These are phyloP conservation scores for Sebastes nivosus DNA, from an alignment of 2,797 vertebrate species.

Conservation along the genomic window DNA sequence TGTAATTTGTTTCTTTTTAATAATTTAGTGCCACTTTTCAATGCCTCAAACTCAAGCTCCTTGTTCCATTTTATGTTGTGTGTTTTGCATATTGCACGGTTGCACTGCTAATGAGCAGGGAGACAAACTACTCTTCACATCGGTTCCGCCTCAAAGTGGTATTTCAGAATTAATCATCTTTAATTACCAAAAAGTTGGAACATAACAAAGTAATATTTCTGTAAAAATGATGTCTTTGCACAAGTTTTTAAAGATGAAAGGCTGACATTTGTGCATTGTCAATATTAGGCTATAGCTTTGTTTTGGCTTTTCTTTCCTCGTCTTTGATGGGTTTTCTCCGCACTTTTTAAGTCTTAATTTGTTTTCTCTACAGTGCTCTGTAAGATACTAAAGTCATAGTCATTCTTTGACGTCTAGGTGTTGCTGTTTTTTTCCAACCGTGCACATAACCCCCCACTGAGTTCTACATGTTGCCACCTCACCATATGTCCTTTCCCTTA, in stretches of 20 bases:
- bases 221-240: neutral
- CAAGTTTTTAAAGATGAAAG: conserved; percentile 10
- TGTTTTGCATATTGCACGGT: conserved; percentile 45
- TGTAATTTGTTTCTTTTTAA: conserved; percentile 37
- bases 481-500: conserved; percentile 12
- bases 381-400: neutral
- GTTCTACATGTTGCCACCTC: neutral
- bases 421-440: neutral
- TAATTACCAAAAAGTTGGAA: conserved; percentile 43
- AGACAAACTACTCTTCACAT: conserved; percentile 39
- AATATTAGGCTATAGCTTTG: neutral
- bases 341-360: conserved; percentile 18
- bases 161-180: conserved; percentile 47
- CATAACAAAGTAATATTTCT: conserved; percentile 21
- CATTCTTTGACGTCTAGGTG: conserved; percentile 8
- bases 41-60: conserved; percentile 25
- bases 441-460: neutral
- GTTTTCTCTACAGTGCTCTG: conserved; percentile 16
- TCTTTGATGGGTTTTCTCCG: neutral
- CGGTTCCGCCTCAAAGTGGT: conserved; percentile 25
- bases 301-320: neutral
- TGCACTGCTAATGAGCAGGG: conserved; percentile 51
- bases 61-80: conserved; percentile 26
- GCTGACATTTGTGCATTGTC: conserved; percentile 4
- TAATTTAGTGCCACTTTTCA: conserved; percentile 34